These are phyloP conservation scores for Nomada ferruginata DNA, from an alignment of 2,888 invertebrate species.

Conservation along the genomic window DNA sequence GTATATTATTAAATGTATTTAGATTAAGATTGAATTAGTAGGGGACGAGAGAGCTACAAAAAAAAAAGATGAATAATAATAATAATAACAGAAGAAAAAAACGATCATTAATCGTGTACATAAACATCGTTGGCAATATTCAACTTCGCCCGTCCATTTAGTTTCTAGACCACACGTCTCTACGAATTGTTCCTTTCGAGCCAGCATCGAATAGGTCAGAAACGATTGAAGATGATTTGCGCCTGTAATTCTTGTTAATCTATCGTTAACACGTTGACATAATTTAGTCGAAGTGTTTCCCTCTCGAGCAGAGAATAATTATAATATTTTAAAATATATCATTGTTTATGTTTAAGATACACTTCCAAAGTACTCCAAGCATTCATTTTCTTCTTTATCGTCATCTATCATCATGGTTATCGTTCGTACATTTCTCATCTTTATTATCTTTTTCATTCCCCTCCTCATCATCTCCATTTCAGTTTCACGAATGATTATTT, in stretches of 20 bases:
- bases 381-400: slow-evolving; percentile 33
- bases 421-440: not conserved
- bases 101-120: slow-evolving; percentile 70
- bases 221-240: slow-evolving; percentile 52
- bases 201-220: slow-evolving; percentile 61
- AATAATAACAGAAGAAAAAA: not conserved
- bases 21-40: slow-evolving; percentile 70
- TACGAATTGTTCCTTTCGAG: slow-evolving; percentile 62
- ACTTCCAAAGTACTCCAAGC: slow-evolving; percentile 50
- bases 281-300: slow-evolving; percentile 61
- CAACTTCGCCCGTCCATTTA: slow-evolving; percentile 80
- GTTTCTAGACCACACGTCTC: slow-evolving; percentile 65
- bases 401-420: not conserved
- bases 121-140: slow-evolving; percentile 77
- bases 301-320: slow-evolving; percentile 58
- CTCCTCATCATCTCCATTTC: not conserved
- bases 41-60: slow-evolving; percentile 52
- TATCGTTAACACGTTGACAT: slow-evolving; percentile 55
- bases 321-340: slow-evolving; percentile 62
- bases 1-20: slow-evolving; percentile 68
- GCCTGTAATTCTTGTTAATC: slow-evolving; percentile 62
- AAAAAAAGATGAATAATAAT: not conserved
- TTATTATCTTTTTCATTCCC: not conserved
- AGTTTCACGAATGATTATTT: not conserved
- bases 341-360: slow-evolving; percentile 61